phyloP scores from a whole-genome alignment of 2,888 invertebrate species.

The Chironomus riparius region DNA sequence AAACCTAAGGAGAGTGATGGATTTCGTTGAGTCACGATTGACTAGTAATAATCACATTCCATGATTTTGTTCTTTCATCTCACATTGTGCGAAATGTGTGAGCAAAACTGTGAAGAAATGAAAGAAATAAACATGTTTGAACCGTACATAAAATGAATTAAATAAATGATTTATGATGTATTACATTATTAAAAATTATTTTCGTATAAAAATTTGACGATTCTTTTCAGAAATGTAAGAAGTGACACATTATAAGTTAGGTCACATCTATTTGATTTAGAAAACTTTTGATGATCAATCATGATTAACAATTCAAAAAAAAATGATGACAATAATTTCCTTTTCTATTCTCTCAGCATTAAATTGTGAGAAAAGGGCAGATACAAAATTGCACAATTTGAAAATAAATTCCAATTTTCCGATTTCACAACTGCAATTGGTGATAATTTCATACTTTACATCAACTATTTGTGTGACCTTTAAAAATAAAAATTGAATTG shows the following conservation, averaged over 20 bases:
- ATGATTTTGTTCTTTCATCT: background rate
- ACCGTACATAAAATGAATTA: background rate
- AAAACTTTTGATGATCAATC: slow-evolving; percentile 2
- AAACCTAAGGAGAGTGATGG: background rate
- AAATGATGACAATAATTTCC: too few relatives aligned
- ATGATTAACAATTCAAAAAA: background rate
- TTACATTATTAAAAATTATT: background rate
- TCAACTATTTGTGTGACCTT: too few relatives aligned
- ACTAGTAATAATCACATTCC: slow-evolving; percentile 10
- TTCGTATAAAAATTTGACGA: background rate
- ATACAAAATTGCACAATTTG: too few relatives aligned
- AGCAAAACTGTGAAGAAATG: too few relatives aligned
- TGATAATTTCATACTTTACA: too few relatives aligned
- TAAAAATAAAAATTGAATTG: too few relatives aligned
- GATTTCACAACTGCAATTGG: too few relatives aligned
- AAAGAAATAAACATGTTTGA: background rate
- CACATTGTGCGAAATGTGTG: background rate
- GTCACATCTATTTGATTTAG: background rate
- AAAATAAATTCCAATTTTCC: too few relatives aligned
- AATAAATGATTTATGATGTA: slow-evolving; percentile 11
- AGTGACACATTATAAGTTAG: too few relatives aligned
- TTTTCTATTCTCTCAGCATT: too few relatives aligned
- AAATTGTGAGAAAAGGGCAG: too few relatives aligned
- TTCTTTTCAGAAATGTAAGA: background rate
- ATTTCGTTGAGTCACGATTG: slow-evolving; percentile 10